These are phyloP conservation scores for Drosophila ananassae DNA, from an alignment of 1,140 invertebrate genomes.

Conservation along the genomic window DNA sequence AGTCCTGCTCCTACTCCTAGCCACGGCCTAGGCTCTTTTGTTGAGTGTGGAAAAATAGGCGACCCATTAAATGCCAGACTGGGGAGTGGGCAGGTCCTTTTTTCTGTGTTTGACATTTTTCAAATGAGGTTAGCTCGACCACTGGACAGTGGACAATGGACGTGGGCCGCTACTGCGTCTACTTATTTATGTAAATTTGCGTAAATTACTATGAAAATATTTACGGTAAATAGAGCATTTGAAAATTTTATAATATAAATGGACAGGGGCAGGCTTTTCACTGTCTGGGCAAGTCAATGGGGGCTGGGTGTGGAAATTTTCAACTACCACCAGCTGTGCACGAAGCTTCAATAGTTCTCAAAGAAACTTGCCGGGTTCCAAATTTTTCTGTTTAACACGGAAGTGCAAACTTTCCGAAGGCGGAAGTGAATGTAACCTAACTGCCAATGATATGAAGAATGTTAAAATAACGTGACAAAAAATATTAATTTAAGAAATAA, in stretches of 20 bases:
- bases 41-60: slow-evolving; percentile 48
- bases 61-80: slow-evolving; percentile 58
- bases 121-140: slow-evolving; percentile 67
- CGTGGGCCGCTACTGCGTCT: slow-evolving; percentile 1
- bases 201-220: slow-evolving; percentile 80
- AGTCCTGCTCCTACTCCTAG: background rate
- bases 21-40: slow-evolving; percentile 37
- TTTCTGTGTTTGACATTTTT: slow-evolving; percentile 77
- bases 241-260: slow-evolving; percentile 74
- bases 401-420: slow-evolving; percentile 47
- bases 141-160: too few species aligned
- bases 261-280: slow-evolving; percentile 38
- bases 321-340: slow-evolving; percentile 57
- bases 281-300: slow-evolving; percentile 36
- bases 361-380: slow-evolving; percentile 51
- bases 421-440: slow-evolving; percentile 12
- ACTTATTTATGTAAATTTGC: slow-evolving; percentile 79
- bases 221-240: slow-evolving; percentile 78
- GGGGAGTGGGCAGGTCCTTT: slow-evolving; percentile 11
- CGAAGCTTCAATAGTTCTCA: slow-evolving; percentile 24
- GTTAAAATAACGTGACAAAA: background rate
- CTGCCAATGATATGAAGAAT: background rate
- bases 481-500: background rate
- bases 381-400: slow-evolving; percentile 63
- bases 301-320: slow-evolving; percentile 25